A percentile compares a stretch with the other conserved stretches of the same genome.
phyloP scores from a whole-genome alignment of 2,888 invertebrate genomes.

The Leucania comma region DNA sequence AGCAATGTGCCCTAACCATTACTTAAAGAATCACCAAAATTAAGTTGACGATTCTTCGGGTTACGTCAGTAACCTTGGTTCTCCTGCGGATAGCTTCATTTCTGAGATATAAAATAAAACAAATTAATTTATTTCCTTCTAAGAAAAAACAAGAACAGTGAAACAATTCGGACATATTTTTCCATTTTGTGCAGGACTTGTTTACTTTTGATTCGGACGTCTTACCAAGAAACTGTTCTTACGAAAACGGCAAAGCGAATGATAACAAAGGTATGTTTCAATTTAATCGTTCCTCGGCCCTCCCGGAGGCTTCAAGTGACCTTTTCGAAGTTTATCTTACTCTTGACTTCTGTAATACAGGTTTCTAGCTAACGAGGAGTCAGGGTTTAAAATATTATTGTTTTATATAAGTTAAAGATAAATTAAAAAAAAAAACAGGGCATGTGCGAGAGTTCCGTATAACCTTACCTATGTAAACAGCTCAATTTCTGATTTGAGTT shows the following conservation, averaged over 20 bases:
- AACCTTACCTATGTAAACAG: no score
- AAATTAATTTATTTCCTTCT: background rate
- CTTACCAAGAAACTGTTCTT: background rate
- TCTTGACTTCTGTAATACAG: no score
- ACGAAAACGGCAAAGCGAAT: conserved; percentile 54
- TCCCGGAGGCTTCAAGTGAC: background rate
- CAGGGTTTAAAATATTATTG: no score
- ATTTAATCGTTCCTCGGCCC: conserved; percentile 65
- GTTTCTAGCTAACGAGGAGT: no score
- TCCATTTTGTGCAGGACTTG: background rate
- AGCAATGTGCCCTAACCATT: no score
- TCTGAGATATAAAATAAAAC: background rate
- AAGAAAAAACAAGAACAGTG: background rate
- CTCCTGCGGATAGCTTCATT: background rate
- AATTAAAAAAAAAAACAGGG: no score
- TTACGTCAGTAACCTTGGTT: no score
- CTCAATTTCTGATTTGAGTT: no score
- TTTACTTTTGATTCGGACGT: conserved; percentile 20
- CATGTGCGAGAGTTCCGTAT: no score
- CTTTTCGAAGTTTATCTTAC: background rate
- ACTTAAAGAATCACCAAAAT: no score
- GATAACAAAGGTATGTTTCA: conserved; percentile 67
- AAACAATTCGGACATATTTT: conserved; percentile 2
- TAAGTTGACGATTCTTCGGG: no score
- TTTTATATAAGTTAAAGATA: no score